Evolutionary conservation across 2,888 invertebrate genomes (phyloP).

Genomic region (Loripinus fragilis): DNA sequence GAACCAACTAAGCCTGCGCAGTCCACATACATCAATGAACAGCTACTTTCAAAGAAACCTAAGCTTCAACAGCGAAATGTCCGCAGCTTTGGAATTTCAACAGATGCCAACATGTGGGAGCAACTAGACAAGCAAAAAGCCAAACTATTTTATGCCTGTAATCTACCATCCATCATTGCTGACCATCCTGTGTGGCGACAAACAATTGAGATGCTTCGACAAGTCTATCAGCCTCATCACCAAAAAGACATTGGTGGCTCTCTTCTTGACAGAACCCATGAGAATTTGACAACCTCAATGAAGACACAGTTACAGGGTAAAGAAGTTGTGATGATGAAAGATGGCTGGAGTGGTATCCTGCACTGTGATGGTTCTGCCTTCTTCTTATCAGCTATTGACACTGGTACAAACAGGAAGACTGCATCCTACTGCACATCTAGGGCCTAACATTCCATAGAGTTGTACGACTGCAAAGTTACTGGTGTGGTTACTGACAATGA

Average conservation of each 20-base stretch:
- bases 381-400: conserved; percentile 33
- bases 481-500: conserved; percentile 46
- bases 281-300: conserved; percentile 23
- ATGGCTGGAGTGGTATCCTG: conserved; percentile 48
- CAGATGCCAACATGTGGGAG: too few relatives aligned
- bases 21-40: too few relatives aligned
- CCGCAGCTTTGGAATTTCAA: too few relatives aligned
- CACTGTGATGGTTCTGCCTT: conserved; percentile 26
- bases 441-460: conserved; percentile 25
- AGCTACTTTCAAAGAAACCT: too few relatives aligned
- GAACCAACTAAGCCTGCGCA: too few relatives aligned
- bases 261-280: not conserved
- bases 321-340: conserved; percentile 31
- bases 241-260: not conserved
- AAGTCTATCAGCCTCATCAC: not conserved
- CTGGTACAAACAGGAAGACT: conserved; percentile 45
- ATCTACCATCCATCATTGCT: conserved; percentile 42
- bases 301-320: conserved; percentile 33
- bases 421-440: conserved; percentile 39
- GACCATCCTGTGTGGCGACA: conserved; percentile 25
- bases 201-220: not conserved
- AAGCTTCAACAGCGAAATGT: too few relatives aligned
- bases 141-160: conserved; percentile 46
- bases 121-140: conserved; percentile 39
- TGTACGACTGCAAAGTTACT: conserved; percentile 37